A percentile compares a stretch with the other conserved stretches of the same genome.
Conservation (phyloP, 2,113 vertebrate genomes). For the Cyphomyrus plagiostoma region DNA sequence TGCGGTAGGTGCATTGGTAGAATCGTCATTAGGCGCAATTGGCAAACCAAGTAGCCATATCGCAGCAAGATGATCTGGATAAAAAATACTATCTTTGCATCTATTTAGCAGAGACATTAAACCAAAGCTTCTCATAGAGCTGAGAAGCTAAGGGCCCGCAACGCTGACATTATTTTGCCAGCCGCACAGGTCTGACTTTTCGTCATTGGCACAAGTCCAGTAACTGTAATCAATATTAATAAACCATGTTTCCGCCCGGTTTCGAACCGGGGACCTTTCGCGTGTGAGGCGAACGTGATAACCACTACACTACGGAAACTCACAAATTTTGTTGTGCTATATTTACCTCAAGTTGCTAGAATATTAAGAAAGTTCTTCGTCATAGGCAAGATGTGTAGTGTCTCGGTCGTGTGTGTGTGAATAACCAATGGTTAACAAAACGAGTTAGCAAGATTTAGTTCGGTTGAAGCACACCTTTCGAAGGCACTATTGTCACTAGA, state of each 20-base stretch:
- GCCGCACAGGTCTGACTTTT: background rate
- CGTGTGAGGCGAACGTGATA: slow-evolving; percentile 60
- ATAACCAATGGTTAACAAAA: background rate
- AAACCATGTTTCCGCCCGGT: slow-evolving; percentile 52
- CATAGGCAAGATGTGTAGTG: background rate
- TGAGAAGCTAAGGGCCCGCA: background rate
- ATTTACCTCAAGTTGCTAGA: too few relatives aligned
- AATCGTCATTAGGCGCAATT: background rate
- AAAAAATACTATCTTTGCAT: background rate
- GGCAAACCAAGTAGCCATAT: background rate
- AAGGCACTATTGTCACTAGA: background rate
- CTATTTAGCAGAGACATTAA: background rate
- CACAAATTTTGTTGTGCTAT: fast-evolving
- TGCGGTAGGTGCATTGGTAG: background rate
- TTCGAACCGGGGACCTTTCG: slow-evolving; percentile 61
- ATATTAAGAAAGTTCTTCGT: too few relatives aligned
- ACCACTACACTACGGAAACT: slow-evolving; percentile 62
- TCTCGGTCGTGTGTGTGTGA: background rate
- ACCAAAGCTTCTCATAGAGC: background rate
- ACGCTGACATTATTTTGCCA: background rate
- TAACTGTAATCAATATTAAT: background rate
- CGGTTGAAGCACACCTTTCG: background rate
- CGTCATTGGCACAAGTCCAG: background rate
- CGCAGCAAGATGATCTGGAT: background rate
- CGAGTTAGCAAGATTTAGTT: background rate